Conservation (phyloP, 2,113 vertebrate genomes). For the Camelus bactrianus region DNA sequence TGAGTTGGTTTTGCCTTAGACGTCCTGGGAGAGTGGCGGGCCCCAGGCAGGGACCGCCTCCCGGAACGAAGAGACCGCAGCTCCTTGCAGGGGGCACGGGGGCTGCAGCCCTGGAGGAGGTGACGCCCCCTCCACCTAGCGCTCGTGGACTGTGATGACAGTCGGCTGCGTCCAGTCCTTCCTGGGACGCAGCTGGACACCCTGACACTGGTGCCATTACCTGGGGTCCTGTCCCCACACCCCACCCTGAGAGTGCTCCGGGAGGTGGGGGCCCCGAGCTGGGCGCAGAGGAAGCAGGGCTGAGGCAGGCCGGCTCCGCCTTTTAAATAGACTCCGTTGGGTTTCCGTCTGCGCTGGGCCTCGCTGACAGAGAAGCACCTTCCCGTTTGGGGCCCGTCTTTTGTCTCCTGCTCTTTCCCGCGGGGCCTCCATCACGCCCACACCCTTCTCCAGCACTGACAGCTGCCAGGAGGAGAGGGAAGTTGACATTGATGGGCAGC, state of each 20-base stretch:
- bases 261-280: background rate
- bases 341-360: background rate
- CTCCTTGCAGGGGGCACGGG: no score
- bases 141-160: accelerated
- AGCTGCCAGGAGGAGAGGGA: background rate
- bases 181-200: background rate
- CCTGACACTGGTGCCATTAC: no score
- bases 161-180: background rate
- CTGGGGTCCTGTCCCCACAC: no score
- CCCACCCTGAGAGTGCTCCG: background rate
- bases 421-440: background rate
- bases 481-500: background rate
- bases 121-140: background rate
- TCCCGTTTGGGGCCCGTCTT: background rate
- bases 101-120: background rate
- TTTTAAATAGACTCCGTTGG: accelerated
- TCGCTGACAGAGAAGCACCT: background rate
- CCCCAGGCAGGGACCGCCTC: no score
- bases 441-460: background rate
- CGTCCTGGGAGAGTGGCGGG: background rate
- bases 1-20: conserved; percentile 48
- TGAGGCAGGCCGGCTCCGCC: background rate
- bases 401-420: background rate
- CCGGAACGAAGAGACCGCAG: no score
- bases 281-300: background rate